Evolutionary conservation across 2,888 invertebrate species (phyloP).

Genomic region (Nephrotoma appendiculata): DNA sequence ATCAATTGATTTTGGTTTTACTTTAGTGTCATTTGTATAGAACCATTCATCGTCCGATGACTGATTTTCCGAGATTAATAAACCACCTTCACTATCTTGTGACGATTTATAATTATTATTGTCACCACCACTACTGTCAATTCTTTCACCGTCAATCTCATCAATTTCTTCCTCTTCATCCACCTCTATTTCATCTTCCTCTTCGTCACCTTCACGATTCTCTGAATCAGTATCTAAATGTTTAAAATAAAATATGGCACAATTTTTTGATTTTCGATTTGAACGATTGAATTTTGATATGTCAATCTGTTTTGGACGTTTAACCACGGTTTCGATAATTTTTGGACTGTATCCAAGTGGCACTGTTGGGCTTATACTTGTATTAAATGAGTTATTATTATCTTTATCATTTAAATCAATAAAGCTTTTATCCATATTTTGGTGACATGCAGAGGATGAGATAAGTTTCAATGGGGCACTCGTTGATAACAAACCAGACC

Average conservation of each 20-base stretch:
- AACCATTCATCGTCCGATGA: constrained; percentile 44
- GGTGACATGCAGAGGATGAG: neutral
- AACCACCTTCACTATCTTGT: constrained; percentile 29
- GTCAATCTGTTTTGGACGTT: constrained; percentile 37
- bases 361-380: neutral
- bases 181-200: neutral
- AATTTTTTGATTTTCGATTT: constrained; percentile 65
- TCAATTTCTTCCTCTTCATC: neutral
- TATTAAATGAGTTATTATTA: constrained; percentile 1
- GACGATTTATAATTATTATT: constrained; percentile 16
- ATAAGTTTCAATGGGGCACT: neutral
- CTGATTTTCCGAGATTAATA: constrained; percentile 33
- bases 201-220: constrained; percentile 22
- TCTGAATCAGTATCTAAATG: constrained; percentile 80
- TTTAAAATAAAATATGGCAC: constrained; percentile 72
- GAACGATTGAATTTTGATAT: constrained; percentile 52
- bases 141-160: neutral
- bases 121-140: neutral
- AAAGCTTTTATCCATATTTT: constrained; percentile 2
- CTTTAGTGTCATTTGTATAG: constrained; percentile 16
- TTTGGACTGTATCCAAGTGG: neutral
- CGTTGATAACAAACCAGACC: neutral
- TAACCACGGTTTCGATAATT: constrained; percentile 19
- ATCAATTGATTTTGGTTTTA: neutral
- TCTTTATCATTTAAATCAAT: neutral